Evolutionary conservation across 1,140 invertebrate species (phyloP).

Genomic region (Nylanderia fulva): DNA sequence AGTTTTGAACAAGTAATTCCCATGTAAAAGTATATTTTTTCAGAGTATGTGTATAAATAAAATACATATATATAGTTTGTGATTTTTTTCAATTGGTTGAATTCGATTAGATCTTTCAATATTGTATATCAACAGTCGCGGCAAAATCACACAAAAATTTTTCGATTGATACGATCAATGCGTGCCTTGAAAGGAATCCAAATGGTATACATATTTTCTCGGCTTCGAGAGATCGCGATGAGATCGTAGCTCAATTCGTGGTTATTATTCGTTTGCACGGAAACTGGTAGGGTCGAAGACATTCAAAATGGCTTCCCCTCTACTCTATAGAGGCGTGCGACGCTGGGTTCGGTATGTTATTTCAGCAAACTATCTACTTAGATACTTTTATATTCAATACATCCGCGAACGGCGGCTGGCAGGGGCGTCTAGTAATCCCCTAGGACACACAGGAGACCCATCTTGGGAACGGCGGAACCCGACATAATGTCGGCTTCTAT

Average conservation of each 20-base stretch:
- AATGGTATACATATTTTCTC: constrained; percentile 74
- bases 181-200: constrained; percentile 61
- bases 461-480: constrained; percentile 63
- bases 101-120: background rate
- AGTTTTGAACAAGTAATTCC: no score
- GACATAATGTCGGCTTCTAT: constrained; percentile 75
- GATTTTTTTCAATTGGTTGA: background rate
- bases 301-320: constrained; percentile 52
- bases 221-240: constrained; percentile 42
- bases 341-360: constrained; percentile 76
- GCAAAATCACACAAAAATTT: constrained; percentile 35
- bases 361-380: constrained; percentile 82
- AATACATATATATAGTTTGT: no score
- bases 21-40: no score
- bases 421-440: constrained; percentile 80
- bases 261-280: constrained; percentile 83
- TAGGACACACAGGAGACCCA: constrained; percentile 77
- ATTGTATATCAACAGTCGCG: background rate
- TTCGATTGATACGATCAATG: constrained; percentile 4
- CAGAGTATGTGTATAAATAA: no score
- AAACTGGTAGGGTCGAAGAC: constrained; percentile 59
- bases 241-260: constrained; percentile 78
- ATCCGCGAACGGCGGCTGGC: constrained; percentile 75
- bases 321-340: constrained; percentile 41
- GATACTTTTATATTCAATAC: constrained; percentile 85